Evolutionary conservation across 2,888 invertebrate species (phyloP).

Genomic region (Pterobdella sp.): DNA sequence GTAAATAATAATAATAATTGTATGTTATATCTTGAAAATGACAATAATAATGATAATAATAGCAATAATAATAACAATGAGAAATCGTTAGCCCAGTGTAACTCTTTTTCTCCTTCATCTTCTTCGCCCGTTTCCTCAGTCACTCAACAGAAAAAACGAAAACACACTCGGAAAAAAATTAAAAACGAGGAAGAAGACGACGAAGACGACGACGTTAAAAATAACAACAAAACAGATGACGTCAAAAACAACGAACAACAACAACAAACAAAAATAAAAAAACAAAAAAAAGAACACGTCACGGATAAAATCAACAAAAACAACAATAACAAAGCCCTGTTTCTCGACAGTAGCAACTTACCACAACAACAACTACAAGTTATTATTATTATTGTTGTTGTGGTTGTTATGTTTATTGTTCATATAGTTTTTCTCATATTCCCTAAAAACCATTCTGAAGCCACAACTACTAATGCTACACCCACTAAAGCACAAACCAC

Average conservation of each 20-base stretch:
- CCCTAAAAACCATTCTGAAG: too few species aligned
- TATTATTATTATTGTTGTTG: too few species aligned
- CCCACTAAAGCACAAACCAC: too few species aligned
- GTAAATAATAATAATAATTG: neutral
- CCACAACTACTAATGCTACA: too few species aligned
- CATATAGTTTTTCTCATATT: too few species aligned
- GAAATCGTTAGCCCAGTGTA: neutral
- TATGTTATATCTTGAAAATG: too few species aligned
- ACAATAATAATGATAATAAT: neutral
- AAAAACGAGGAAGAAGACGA: neutral
- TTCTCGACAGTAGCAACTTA: neutral
- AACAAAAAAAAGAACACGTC: neutral
- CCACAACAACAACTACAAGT: conserved; percentile 14
- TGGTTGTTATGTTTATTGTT: too few species aligned
- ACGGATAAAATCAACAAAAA: neutral
- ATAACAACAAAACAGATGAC: neutral
- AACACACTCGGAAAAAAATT: neutral
- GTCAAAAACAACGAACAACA: neutral
- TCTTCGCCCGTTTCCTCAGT: too few species aligned
- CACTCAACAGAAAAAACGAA: too few species aligned
- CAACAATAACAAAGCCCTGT: neutral
- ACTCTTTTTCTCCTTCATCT: neutral
- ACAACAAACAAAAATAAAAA: neutral
- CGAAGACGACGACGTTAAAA: neutral
- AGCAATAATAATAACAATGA: neutral